Evolutionary conservation across 2,888 invertebrate genomes (phyloP), one percentile per base, ranked within the genome.

Genomic region (Gerris lacustris): DNA sequence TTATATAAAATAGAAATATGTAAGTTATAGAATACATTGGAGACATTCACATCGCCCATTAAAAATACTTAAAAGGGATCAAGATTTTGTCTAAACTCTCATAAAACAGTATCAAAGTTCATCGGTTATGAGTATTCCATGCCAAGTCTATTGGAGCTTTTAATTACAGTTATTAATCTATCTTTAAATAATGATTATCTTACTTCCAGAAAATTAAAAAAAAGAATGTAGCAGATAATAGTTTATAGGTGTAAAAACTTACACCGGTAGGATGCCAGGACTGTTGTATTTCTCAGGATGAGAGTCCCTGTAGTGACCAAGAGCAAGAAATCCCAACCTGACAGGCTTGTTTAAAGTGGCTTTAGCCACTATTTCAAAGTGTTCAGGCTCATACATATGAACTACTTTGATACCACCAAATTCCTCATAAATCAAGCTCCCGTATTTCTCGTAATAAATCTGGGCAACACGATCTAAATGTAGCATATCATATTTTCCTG

Each of bases 261-360:
- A 93, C 93, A 92, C 92, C 62, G 93, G 88, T 75, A 94, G 82
- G 68, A 94, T 82, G 69, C 94, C 94, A 0, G 91, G 92, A 18
- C 87, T 87, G 75, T 87, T 90, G 79, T 94, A 94, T 66, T 90
- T 81, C 71, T 88, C 80, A 0, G 88, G 88, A 74, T 89, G 86
- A 76, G 88, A 88, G 43, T 84, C 80, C 69, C 94, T 84, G 79
- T 91, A 94, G 76, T 92, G 88, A 72, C 86, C 82, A 78, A 95
- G 83, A 0, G 92, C 92, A 68, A 90, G 81, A 77, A 94, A 94
- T 78, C 92, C 92, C 76, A 90, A 82, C 75, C 94, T 82, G 64
- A 87, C 85, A 0, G 94, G 94, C 79, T 86, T 86, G 55, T 86
- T 85, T 43, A 87, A 86, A 77, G 86, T 86, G 73, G 85, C 85